Evolutionary conservation across 2,113 vertebrate genomes (phyloP).

Genomic region (Corythornis cristatus): DNA sequence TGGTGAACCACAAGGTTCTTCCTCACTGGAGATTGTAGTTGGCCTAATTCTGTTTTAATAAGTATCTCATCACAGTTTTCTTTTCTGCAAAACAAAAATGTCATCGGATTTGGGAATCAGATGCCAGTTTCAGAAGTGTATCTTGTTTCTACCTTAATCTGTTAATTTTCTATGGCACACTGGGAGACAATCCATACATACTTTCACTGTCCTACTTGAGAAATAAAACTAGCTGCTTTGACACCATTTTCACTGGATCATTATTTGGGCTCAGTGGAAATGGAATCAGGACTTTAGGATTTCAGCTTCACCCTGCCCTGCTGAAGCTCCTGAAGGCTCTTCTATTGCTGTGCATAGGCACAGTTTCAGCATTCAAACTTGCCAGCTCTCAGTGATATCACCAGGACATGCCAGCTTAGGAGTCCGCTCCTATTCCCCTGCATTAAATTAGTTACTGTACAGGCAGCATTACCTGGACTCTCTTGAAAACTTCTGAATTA

Average conservation of each 20-base stretch:
- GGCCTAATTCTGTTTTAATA: background rate
- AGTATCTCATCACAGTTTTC: background rate
- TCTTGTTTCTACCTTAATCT: background rate
- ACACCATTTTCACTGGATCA: fast-evolving
- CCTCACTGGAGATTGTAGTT: background rate
- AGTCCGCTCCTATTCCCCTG: background rate
- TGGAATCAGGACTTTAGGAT: background rate
- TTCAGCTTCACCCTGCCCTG: background rate
- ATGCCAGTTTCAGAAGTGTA: background rate
- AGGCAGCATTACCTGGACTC: background rate
- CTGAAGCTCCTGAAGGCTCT: background rate
- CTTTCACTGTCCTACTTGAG: background rate
- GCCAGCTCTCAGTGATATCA: background rate
- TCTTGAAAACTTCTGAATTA: background rate
- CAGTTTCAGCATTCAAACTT: background rate
- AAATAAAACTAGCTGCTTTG: background rate
- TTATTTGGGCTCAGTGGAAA: background rate
- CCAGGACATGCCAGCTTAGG: background rate
- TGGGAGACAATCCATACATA: background rate
- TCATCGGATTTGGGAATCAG: background rate
- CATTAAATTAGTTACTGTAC: background rate
- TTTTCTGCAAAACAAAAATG: background rate
- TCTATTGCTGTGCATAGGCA: background rate
- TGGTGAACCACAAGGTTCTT: background rate
- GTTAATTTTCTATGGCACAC: background rate